Conservation (phyloP, 2,888 invertebrate species). For the Philhelius pedissequus region DNA sequence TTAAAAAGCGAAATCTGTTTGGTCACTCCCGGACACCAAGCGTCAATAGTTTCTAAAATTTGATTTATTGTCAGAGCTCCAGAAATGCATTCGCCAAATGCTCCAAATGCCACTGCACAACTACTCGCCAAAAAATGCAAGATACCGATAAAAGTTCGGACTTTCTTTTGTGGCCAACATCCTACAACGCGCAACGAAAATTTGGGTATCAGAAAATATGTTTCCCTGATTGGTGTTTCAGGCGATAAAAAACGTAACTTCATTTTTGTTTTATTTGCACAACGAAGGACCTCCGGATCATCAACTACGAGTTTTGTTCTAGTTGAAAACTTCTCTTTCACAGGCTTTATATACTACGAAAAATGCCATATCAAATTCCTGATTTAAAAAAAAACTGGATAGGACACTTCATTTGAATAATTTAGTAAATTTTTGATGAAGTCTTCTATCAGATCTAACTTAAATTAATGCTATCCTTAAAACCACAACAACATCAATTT, state of each 20-base stretch:
- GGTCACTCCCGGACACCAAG: conserved; percentile 75
- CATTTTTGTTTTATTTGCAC: conserved; percentile 39
- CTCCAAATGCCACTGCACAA: conserved; percentile 72
- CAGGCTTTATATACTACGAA: background rate
- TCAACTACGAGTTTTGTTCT: background rate
- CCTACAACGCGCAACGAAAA: conserved; percentile 73
- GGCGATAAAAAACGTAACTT: conserved; percentile 62
- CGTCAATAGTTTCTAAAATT: conserved; percentile 74
- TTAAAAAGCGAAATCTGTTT: conserved; percentile 75
- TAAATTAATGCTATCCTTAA: background rate
- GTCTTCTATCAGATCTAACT: background rate
- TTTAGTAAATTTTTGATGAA: conserved; percentile 36
- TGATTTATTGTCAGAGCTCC: conserved; percentile 72
- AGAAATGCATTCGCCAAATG: conserved; percentile 73
- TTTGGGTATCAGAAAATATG: conserved; percentile 73
- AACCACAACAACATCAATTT: conserved; percentile 10
- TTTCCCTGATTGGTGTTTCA: conserved; percentile 70
- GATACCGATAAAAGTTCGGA: conserved; percentile 59
- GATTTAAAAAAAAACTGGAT: background rate
- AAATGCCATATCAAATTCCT: background rate
- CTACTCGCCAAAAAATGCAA: conserved; percentile 71
- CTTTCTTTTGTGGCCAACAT: conserved; percentile 73
- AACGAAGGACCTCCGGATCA: background rate
- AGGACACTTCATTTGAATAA: background rate
- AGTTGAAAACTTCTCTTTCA: background rate